phyloP scores from a whole-genome alignment of 1,140 invertebrate genomes.

The Plutomurus gul region DNA sequence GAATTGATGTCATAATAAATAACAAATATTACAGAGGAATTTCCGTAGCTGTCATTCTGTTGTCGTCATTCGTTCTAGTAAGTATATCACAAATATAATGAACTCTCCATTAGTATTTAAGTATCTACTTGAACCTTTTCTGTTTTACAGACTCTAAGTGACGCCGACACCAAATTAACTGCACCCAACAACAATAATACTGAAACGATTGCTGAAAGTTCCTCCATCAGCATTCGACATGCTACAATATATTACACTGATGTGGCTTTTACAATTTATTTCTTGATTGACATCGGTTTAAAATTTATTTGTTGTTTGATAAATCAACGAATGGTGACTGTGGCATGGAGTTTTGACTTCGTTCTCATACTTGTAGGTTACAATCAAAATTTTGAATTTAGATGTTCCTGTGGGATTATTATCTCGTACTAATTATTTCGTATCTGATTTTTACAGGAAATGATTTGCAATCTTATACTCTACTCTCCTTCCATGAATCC shows the following conservation, averaged over 20 bases:
- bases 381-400: too few relatives aligned
- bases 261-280: neutral
- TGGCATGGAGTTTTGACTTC: neutral
- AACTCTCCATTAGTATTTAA: neutral
- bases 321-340: neutral
- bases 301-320: neutral
- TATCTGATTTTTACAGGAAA: neutral
- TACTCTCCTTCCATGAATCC: neutral
- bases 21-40: neutral
- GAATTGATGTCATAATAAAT: neutral
- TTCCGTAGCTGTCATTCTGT: neutral
- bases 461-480: neutral
- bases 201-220: neutral
- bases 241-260: neutral
- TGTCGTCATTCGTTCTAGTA: neutral
- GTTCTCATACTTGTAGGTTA: neutral
- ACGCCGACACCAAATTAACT: neutral
- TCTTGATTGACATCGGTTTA: neutral
- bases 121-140: too few relatives aligned
- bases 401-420: neutral
- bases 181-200: neutral
- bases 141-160: neutral
- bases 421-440: neutral
- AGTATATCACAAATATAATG: neutral
- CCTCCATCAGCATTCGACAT: neutral